Conservation (phyloP, 30 jellyfish, hydroid and myxozoan species). For the Catostylus mosaicus region DNA sequence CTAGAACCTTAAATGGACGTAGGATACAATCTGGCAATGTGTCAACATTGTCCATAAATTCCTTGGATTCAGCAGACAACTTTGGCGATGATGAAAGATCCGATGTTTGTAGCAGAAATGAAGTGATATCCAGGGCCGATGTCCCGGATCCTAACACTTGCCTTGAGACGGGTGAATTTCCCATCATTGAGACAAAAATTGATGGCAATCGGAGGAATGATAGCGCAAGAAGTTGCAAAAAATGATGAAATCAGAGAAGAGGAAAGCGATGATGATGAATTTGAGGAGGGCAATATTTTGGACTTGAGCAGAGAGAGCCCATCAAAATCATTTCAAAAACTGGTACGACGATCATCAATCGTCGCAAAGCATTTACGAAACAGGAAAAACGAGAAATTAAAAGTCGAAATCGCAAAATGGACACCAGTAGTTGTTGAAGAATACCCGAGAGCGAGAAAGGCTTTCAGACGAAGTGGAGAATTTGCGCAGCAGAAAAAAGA, state of each 20-base stretch:
- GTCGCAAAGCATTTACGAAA: conserved; percentile 24
- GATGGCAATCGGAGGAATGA: not conserved
- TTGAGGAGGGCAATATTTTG: not conserved
- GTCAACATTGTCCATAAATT: not conserved
- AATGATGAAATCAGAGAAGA: not conserved
- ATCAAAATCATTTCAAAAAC: not conserved
- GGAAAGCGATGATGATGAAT: not conserved
- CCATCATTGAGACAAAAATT: not conserved
- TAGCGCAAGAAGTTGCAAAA: not conserved
- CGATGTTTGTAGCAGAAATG: not conserved
- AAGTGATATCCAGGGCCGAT: not conserved
- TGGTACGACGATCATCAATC: conserved; percentile 55
- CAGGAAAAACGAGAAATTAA: not conserved
- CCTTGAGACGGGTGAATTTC: not conserved
- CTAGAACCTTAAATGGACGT: not conserved
- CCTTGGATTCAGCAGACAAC: not conserved
- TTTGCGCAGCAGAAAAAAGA: not conserved
- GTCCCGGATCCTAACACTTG: not conserved
- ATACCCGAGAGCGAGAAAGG: conserved; percentile 4
- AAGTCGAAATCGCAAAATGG: conserved; percentile 20
- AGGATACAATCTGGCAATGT: not conserved
- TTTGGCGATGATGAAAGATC: not conserved
- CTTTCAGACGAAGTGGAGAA: not conserved
- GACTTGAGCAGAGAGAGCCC: not conserved
- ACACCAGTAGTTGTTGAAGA: conserved; percentile 7